Base-by-base conservation (phyloP, 2,888 invertebrate species). In the Pseudanteris insignis region DNA sequence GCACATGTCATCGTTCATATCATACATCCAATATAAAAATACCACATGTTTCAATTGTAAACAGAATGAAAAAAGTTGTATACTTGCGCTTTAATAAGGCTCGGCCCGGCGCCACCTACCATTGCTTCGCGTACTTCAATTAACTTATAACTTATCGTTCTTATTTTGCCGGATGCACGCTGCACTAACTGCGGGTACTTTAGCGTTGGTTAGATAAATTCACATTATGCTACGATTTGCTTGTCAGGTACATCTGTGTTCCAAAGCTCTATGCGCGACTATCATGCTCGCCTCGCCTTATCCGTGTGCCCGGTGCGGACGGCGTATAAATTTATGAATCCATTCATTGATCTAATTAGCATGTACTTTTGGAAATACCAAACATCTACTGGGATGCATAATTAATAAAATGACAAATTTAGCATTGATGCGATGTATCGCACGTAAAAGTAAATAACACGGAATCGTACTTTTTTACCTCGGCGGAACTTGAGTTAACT, bases 201-300 rank as follows among this genome's bases (percentile, higher is more conserved):
- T 40, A 32, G 38, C 13, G 24, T 6, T 47, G 59, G 59, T 53
- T 53, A 53, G 46, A 59, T 59, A 59, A 59, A 53, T 59, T 53
- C 47, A 53, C 47, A 51, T 59, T 53, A 59, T 40, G 47, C 47
- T 46, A 40, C 41, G 59, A 59, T 51, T 28, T 59, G 36, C 59
- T 59, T 59, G 59, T 59, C 51, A 59, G 51, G 51, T 51, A 38
- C 59, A 59, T 59, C 59, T 59, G 59, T 18, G 46, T 36, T 51
- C 40, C 7, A 33, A 25, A 58, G 48, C 51, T 58, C 40, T 47
- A 58, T 38, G 29, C 30, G 38, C 50, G 44, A 50, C 28, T 38
- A 44, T 44, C 58, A 33, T 33, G 32, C 44, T 58, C 9, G 14
- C 21, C 32, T 24, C 29, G 44, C 46, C 40, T 33, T 58, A 51